Evolutionary conservation across 2,113 vertebrate species (phyloP), one percentile per base, ranked within the genome.

Genomic region (Elgaria multicarinata): DNA sequence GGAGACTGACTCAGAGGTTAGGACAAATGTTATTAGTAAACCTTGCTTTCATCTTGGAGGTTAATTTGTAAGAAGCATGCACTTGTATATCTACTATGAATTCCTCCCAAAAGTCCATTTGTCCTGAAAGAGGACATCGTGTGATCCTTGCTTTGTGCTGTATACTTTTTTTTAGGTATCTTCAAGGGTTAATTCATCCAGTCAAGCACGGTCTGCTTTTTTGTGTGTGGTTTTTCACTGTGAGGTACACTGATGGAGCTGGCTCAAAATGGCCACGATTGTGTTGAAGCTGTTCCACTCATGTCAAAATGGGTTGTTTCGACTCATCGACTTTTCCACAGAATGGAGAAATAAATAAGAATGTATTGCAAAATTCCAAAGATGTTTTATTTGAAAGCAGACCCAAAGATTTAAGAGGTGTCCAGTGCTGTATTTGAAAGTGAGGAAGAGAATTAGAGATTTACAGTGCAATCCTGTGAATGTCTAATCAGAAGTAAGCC

Each of bases 141-240:
- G 12, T 39, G 31, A 39, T 26, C 33, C 20, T 18, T 33, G 31
- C 9, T 72, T 72, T 72, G 31, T 24, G 46, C 28, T n/a, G 12
- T 10, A 44, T 28, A 39, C n/a, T 8, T 55, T 18, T 55, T 18
- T 64, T 44, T 13, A 44, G 58, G 26, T 12, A 2, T 66, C 28
- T 82, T 26, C 2, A 42, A 66, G 66, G 22, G 2, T 1, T 44
- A 72, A 31, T 79, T 26, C 75, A n/a, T 85, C 88, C 77, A 87
- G n/a, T 18, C 90, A 85, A 8, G 39, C 67, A 89, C 8, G 83
- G 26, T 90, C 72, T 93, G 9, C 28, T 87, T 80, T 87, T 10
- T 85, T 91, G 50, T 87, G 20, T 83, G 39, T 80, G 86, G 6
- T 85, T 87, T 12, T 64, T 77, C 31, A 22, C 22, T 50, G 42